Base-by-base conservation (phyloP, 2,888 invertebrate species). In the Phrixothrix hirtus region DNA sequence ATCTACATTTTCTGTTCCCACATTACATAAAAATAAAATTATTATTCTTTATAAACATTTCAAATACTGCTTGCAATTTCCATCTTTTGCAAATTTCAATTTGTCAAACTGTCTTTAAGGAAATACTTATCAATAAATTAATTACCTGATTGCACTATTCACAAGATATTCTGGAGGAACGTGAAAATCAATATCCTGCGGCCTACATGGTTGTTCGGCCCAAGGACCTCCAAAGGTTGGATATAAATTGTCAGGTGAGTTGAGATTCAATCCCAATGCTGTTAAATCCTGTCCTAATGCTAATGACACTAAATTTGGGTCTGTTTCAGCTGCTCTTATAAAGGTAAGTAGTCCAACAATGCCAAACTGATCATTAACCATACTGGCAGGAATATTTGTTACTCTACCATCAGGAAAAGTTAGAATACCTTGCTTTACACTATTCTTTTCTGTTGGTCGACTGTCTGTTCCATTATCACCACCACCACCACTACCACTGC, bases 351-450 rank as follows among this genome's bases (percentile, higher is more conserved):
- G 83, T 36, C 99, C 99, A 63, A 98, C 96, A 82, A 99, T 98
- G 67, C 99, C 99, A 77, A 96, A 99, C 81, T 99, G 99, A 80
- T 99, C 99, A 68, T 91, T 92, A 62, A 99, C 94, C 98, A 99
- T 99, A 73, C 93, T 93, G 64, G 88, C 87, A 58, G 99, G 99
- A 81, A 99, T 98, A 80, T 97, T 96, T 75, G 96, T 93, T 71
- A 99, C 95, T 81, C 92, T 91, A 87, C 96, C 96, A 80, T 97
- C 96, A 36, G 93, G 89, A 73, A 89, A 91, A 64, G 95, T 96
- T 79, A 95, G 94, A 72, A 97, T 95, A 69, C 96, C 96, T 78
- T 59, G 58, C 25, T 55, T 55, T 9, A 31, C 32, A 46, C 34
- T 60, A 45, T 42, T 62, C 49, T 66, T 68, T 44, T 55, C 48